Percentiles rank a stretch among this genome's conserved stretches.
Evolutionary conservation across 2,888 invertebrate genomes (phyloP).

Genomic region (Scrobipalpa atriplicella): DNA sequence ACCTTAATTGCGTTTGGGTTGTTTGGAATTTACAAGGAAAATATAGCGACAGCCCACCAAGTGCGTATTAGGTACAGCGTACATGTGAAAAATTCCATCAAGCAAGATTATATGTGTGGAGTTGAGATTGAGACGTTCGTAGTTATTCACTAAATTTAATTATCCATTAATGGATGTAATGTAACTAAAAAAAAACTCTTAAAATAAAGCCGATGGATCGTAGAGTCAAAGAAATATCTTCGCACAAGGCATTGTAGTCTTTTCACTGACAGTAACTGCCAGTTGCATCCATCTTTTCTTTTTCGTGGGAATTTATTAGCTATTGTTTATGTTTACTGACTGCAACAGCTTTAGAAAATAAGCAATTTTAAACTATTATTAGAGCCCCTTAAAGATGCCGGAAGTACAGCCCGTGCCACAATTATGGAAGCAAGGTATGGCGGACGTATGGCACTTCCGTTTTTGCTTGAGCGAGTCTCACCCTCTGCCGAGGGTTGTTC

Average conservation of each 20-base stretch:
- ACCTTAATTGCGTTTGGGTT: background rate
- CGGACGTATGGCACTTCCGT: constrained; percentile 79
- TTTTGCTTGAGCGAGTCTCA: constrained; percentile 66
- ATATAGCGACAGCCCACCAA: constrained; percentile 2
- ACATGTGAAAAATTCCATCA: too few relatives aligned
- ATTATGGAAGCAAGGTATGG: constrained; percentile 69
- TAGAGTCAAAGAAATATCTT: constrained; percentile 5
- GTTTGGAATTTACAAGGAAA: background rate
- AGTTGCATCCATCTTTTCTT: constrained; percentile 6
- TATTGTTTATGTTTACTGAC: constrained; percentile 30
- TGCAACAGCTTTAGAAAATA: constrained; percentile 12
- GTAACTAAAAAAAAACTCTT: too few relatives aligned
- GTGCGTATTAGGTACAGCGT: background rate
- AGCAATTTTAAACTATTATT: constrained; percentile 34
- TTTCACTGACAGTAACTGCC: background rate
- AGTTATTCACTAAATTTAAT: too few relatives aligned
- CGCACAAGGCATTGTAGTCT: constrained; percentile 14
- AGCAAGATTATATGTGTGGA: too few relatives aligned
- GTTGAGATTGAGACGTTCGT: too few relatives aligned
- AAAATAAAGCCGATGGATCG: background rate
- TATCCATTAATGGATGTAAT: background rate
- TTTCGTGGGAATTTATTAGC: constrained; percentile 30
- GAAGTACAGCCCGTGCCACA: constrained; percentile 76
- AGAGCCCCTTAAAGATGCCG: constrained; percentile 57
- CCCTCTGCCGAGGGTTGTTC: constrained; percentile 72